Conservation (phyloP, 2,888 invertebrate species). For the Limnephilus auricula region DNA sequence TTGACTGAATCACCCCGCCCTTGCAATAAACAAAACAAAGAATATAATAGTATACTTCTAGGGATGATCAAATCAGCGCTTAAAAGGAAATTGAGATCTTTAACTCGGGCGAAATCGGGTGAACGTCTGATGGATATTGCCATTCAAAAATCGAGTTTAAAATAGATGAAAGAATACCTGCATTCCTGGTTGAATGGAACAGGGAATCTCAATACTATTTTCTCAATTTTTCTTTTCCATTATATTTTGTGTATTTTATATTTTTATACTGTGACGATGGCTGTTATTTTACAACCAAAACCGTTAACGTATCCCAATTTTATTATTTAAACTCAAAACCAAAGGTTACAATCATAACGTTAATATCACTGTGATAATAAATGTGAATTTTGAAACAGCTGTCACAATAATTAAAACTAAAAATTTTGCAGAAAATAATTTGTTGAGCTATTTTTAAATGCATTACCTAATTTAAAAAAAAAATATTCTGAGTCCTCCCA, state of each 20-base stretch:
- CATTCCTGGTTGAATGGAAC: not conserved
- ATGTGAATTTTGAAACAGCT: no score
- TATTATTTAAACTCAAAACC: no score
- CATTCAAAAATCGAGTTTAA: constrained; percentile 21
- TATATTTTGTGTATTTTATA: not conserved
- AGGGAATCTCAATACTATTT: not conserved
- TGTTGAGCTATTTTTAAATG: no score
- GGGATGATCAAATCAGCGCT: constrained; percentile 20
- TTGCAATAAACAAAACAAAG: constrained; percentile 38
- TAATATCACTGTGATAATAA: no score
- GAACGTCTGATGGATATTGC: constrained; percentile 37
- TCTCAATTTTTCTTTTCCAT: not conserved
- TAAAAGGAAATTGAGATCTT: constrained; percentile 37
- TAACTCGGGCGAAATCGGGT: constrained; percentile 13
- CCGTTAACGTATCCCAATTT: no score
- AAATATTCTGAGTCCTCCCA: no score
- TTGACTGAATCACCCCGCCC: constrained; percentile 13
- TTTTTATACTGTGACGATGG: not conserved
- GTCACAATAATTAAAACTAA: no score
- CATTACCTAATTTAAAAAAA: no score
- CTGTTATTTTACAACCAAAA: no score
- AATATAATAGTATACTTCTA: not conserved
- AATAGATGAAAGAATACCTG: constrained; percentile 6
- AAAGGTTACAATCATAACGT: no score
- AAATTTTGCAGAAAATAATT: no score